Percentiles rank a stretch among this genome's conserved stretches.
These are phyloP conservation scores for Sturnus vulgaris DNA, from an alignment of 2,113 vertebrate genomes.

Conservation along the genomic window DNA sequence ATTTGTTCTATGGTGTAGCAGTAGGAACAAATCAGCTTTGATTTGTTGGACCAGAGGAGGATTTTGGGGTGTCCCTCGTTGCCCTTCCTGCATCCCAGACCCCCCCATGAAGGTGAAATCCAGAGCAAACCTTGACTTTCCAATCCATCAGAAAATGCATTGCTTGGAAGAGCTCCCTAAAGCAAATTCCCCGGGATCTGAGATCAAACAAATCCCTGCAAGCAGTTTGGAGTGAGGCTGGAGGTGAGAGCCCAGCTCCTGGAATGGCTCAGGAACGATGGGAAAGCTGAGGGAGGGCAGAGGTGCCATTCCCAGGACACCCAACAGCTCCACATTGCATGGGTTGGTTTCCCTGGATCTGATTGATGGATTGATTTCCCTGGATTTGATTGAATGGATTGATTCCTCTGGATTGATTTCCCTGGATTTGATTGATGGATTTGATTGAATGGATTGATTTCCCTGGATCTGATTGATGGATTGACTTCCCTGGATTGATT, in stretches of 20 bases:
- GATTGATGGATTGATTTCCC: too few species aligned
- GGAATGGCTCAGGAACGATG: conserved; percentile 16
- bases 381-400: too few species aligned
- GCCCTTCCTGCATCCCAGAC: background rate
- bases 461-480: too few species aligned
- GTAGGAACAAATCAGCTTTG: background rate
- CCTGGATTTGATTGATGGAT: too few species aligned
- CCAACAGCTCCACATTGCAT: background rate
- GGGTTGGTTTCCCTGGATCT: too few species aligned
- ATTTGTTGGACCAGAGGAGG: background rate
- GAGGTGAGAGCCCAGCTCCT: background rate
- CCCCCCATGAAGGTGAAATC: background rate
- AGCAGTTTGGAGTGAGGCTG: background rate
- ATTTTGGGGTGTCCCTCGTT: background rate
- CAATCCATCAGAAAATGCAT: background rate
- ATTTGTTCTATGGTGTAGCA: rapidly evolving
- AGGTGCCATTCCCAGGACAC: background rate
- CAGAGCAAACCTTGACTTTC: background rate
- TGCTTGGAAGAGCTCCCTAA: conserved; percentile 9
- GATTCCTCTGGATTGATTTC: too few species aligned
- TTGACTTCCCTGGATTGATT: background rate
- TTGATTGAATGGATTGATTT: too few species aligned
- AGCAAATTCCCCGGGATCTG: background rate
- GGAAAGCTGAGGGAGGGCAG: background rate
- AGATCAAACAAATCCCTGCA: background rate